These are phyloP conservation scores for Empidonax alnorum DNA, from an alignment of 2,113 vertebrate genomes.

Conservation along the genomic window DNA sequence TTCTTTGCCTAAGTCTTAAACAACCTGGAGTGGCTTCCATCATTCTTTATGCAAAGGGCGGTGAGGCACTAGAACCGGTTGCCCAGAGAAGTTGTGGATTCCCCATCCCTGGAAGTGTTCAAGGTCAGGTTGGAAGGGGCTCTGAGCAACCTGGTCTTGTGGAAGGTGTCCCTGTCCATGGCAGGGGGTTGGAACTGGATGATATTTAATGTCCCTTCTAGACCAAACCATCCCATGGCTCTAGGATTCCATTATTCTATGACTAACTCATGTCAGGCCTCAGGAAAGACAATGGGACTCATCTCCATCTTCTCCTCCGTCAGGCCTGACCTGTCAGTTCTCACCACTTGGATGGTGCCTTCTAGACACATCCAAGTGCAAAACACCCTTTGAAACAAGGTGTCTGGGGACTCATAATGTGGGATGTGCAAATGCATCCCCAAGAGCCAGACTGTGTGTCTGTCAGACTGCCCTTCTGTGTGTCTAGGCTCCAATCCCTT, in stretches of 20 bases:
- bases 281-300: neutral
- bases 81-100: neutral
- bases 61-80: fast-evolving
- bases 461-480: neutral
- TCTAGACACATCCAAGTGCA: neutral
- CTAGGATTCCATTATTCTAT: neutral
- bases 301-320: neutral
- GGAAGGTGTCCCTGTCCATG: neutral
- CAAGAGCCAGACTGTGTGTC: neutral
- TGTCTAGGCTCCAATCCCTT: fast-evolving
- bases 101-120: fast-evolving
- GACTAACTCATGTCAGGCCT: neutral
- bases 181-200: neutral
- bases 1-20: neutral
- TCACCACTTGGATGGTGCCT: neutral
- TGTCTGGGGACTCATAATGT: fast-evolving
- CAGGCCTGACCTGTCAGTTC: neutral
- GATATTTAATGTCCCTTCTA: neutral
- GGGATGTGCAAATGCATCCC: neutral
- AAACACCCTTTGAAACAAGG: neutral
- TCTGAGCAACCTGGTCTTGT: neutral
- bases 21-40: neutral
- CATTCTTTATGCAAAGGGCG: neutral
- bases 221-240: neutral
- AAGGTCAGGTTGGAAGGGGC: fast-evolving